Conservation (phyloP, 2,113 vertebrate genomes). For the Dendropsophus ebraccatus region DNA sequence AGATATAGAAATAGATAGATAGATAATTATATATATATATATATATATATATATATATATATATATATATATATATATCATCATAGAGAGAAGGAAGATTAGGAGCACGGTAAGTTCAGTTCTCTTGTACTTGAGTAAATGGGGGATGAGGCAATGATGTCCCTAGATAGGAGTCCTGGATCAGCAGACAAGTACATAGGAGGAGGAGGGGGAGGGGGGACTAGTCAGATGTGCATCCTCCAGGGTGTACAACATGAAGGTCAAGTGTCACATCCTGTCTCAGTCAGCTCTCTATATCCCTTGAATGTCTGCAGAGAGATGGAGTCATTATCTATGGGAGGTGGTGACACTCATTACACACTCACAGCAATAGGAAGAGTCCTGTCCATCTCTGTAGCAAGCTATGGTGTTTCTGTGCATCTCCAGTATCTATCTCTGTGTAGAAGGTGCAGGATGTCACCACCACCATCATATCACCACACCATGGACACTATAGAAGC, state of each 20-base stretch:
- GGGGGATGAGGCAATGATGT: constrained; percentile 25
- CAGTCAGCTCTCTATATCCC: constrained; percentile 66
- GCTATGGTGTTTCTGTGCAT: too few species aligned
- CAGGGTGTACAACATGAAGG: constrained; percentile 64
- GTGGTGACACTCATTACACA: constrained; percentile 48
- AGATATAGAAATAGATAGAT: too few species aligned
- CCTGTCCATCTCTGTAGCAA: too few species aligned
- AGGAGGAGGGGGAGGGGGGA: neutral
- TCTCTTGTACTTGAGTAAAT: constrained; percentile 22
- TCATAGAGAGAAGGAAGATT: neutral
- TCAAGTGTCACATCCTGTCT: constrained; percentile 72
- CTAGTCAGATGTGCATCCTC: constrained; percentile 63
- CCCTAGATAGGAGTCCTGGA: neutral
- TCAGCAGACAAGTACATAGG: constrained; percentile 47
- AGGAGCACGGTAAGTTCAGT: too few species aligned
- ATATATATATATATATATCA: too few species aligned
- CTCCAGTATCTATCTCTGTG: neutral
- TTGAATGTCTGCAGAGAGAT: constrained; percentile 64
- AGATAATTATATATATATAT: too few species aligned
- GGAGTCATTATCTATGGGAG: constrained; percentile 65
- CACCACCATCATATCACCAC: too few species aligned
- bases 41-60: too few species aligned
- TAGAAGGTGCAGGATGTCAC: neutral
- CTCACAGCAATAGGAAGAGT: neutral
- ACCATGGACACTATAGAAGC: too few species aligned